phyloP scores from a whole-genome alignment of 1,140 invertebrate genomes.

The Zaprionus vittiger region DNA sequence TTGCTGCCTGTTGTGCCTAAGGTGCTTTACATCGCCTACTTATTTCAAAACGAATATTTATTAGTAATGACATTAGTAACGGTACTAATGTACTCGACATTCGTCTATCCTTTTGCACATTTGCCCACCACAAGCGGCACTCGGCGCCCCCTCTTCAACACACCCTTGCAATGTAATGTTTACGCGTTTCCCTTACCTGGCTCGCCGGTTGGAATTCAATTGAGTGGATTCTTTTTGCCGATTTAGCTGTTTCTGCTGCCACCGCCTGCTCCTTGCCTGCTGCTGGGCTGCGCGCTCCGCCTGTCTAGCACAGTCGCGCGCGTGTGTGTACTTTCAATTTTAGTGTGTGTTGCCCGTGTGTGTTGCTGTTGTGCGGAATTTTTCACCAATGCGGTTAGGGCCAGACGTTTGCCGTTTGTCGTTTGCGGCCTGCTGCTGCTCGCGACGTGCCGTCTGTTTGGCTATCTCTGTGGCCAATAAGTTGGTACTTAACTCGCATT shows the following conservation, averaged over 20 bases:
- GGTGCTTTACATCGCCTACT: background rate
- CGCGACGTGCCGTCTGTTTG: constrained; percentile 5
- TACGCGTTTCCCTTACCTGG: constrained; percentile 8
- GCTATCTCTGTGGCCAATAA: background rate
- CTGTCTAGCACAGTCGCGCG: constrained; percentile 18
- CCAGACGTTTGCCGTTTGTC: constrained; percentile 42
- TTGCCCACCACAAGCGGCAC: background rate
- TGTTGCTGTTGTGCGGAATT: constrained; percentile 51
- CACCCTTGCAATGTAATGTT: constrained; percentile 1
- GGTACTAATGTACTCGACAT: background rate
- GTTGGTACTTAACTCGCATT: constrained; percentile 23
- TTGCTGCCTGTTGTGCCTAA: background rate
- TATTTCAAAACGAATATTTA: background rate
- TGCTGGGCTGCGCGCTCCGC: constrained; percentile 1
- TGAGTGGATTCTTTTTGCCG: background rate
- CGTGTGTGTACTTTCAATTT: constrained; percentile 41
- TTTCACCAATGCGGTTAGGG: constrained; percentile 57
- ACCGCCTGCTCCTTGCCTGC: constrained; percentile 16
- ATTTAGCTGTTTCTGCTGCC: constrained; percentile 5
- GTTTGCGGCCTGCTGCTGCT: constrained; percentile 15
- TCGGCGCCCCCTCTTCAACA: background rate
- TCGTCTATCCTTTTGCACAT: constrained; percentile 4
- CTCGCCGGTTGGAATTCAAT: background rate
- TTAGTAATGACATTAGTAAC: background rate
- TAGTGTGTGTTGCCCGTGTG: constrained; percentile 28